These are phyloP conservation scores for Thinocorus orbignyianus DNA, from an alignment of 2,113 vertebrate genomes.

Conservation along the genomic window DNA sequence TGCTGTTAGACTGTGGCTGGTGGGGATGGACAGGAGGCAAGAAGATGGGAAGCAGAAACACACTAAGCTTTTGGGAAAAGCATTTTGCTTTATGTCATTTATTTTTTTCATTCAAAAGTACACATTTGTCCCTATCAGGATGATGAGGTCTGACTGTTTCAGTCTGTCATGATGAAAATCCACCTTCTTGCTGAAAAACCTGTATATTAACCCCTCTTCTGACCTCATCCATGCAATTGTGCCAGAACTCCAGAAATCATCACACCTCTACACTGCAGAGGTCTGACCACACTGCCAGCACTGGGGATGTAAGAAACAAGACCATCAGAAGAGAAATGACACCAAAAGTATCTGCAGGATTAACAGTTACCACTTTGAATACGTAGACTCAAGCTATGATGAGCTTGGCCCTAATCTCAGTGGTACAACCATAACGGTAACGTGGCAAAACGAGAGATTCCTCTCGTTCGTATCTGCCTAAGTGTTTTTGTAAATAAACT, in stretches of 20 bases:
- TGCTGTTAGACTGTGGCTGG: background rate
- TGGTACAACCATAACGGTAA: background rate
- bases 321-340: background rate
- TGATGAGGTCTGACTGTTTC: background rate
- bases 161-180: background rate
- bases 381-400: background rate
- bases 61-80: background rate
- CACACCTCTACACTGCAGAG: background rate
- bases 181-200: background rate
- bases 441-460: background rate
- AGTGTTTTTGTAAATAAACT: background rate
- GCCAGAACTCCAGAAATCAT: background rate
- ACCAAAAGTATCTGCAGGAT: background rate
- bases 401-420: background rate
- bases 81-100: background rate
- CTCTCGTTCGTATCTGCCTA: background rate
- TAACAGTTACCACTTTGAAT: background rate
- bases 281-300: background rate
- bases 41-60: background rate
- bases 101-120: background rate
- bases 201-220: background rate
- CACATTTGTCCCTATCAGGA: background rate
- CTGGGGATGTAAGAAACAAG: background rate
- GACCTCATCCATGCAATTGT: background rate
- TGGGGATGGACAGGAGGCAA: background rate